A percentile compares a stretch with the other conserved stretches of the same genome.
Evolutionary conservation across 1,140 invertebrate genomes (phyloP).

Genomic region (Callitettix versicolor): DNA sequence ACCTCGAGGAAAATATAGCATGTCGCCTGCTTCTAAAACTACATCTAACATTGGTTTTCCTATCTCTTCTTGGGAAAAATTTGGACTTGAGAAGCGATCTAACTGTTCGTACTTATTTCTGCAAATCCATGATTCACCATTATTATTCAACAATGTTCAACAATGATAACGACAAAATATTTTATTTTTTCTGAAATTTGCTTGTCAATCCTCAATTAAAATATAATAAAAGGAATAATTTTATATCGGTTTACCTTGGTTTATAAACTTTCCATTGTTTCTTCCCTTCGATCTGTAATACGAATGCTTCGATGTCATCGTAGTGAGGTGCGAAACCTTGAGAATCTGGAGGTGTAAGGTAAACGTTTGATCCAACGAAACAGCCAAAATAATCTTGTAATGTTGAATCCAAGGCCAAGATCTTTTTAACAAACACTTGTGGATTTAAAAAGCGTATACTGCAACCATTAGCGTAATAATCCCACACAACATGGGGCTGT

Average conservation of each 20-base stretch:
- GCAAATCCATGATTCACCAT: conserved; percentile 16
- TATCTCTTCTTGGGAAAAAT: conserved; percentile 68
- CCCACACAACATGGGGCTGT: conserved; percentile 75
- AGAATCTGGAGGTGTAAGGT: conserved; percentile 87
- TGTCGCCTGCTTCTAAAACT: conserved; percentile 72
- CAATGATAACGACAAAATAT: no score
- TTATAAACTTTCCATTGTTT: conserved; percentile 90
- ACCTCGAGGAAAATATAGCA: conserved; percentile 87
- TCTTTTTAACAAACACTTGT: conserved; percentile 63
- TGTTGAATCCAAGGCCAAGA: conserved; percentile 43
- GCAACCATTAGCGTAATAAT: conserved; percentile 81
- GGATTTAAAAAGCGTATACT: conserved; percentile 89
- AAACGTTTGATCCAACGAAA: conserved; percentile 89
- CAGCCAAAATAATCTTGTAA: conserved; percentile 91
- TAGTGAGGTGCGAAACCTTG: conserved; percentile 98
- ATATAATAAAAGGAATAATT: no score
- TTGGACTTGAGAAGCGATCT: conserved; percentile 69
- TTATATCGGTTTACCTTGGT: conserved; percentile 45
- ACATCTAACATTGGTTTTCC: conserved; percentile 73
- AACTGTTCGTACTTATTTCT: conserved; percentile 48
- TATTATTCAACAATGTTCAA: not conserved
- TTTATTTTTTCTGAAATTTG: no score
- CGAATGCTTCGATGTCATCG: conserved; percentile 97
- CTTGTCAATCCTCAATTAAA: no score
- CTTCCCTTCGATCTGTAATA: conserved; percentile 90